Conservation (phyloP, 2,888 invertebrate species). For the Rhimphoctona megacephalus region DNA sequence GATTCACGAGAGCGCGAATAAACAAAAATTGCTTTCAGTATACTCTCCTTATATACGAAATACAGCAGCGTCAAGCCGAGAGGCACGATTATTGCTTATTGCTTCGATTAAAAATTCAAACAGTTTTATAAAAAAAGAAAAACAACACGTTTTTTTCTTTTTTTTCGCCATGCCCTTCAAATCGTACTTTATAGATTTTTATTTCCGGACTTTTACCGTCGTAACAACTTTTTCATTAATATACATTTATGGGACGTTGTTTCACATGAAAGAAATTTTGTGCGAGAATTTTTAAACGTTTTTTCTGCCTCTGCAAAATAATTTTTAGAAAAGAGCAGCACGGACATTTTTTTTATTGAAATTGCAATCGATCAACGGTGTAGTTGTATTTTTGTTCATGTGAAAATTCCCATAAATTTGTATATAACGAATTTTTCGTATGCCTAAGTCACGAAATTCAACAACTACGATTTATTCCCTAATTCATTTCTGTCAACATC, state of each 20-base stretch:
- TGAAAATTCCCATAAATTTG: neutral
- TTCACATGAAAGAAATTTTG: neutral
- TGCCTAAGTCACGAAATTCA: conserved; percentile 42
- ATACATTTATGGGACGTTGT: neutral
- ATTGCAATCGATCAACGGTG: neutral
- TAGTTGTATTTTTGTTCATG: neutral
- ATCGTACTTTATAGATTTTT: neutral
- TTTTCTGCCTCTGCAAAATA: neutral
- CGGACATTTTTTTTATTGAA: neutral
- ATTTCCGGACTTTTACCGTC: neutral
- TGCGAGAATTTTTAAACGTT: neutral
- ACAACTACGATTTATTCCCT: conserved; percentile 30
- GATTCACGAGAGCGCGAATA: conserved; percentile 40
- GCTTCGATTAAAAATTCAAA: conserved; percentile 40
- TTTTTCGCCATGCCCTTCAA: neutral
- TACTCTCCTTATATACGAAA: conserved; percentile 23
- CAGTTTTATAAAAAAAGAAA: neutral
- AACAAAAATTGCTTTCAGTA: conserved; percentile 57
- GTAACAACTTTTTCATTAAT: conserved; percentile 31
- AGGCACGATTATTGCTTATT: conserved; percentile 69
- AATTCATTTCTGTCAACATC: neutral
- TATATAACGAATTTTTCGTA: conserved; percentile 5
- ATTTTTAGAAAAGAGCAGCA: neutral
- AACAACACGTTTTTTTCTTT: neutral
- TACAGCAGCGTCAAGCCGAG: conserved; percentile 59